Conservation (phyloP, 1,140 invertebrate species). For the Camponotus pennsylvanicus region DNA sequence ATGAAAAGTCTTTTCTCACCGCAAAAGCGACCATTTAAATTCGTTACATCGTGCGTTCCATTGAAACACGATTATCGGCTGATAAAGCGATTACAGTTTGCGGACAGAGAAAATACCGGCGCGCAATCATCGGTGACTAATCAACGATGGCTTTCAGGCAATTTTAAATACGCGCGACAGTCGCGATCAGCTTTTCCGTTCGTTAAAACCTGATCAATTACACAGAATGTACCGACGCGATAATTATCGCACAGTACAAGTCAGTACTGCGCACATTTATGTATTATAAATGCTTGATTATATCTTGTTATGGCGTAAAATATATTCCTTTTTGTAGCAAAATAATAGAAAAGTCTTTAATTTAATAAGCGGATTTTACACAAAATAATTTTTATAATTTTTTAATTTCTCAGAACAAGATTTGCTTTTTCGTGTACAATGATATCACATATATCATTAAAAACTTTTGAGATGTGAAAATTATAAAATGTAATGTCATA, state of each 20-base stretch:
- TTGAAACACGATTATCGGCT: conserved; percentile 37
- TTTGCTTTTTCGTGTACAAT: neutral
- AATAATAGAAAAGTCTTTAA: neutral
- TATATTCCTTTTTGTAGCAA: neutral
- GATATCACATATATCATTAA: neutral
- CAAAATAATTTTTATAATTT: conserved; percentile 8
- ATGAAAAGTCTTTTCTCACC: conserved; percentile 1
- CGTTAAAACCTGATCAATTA: neutral
- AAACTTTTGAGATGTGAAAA: conserved; percentile 3
- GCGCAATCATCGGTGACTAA: conserved; percentile 16
- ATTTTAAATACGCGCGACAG: conserved; percentile 13
- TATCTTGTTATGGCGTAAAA: neutral
- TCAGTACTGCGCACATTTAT: neutral
- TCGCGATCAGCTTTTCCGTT: conserved; percentile 26
- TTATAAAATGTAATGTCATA: neutral
- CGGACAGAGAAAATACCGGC: conserved; percentile 17
- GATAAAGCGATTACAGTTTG: conserved; percentile 25
- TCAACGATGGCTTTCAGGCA: conserved; percentile 9
- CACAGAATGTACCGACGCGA: neutral
- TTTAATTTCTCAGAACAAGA: neutral
- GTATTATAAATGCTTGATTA: neutral
- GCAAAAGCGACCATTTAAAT: conserved; percentile 28
- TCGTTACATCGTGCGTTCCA: conserved; percentile 8
- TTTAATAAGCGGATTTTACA: neutral
- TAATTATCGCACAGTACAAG: neutral